Conservation (phyloP, 1,140 invertebrate genomes). For the Bombus sylvicola region DNA sequence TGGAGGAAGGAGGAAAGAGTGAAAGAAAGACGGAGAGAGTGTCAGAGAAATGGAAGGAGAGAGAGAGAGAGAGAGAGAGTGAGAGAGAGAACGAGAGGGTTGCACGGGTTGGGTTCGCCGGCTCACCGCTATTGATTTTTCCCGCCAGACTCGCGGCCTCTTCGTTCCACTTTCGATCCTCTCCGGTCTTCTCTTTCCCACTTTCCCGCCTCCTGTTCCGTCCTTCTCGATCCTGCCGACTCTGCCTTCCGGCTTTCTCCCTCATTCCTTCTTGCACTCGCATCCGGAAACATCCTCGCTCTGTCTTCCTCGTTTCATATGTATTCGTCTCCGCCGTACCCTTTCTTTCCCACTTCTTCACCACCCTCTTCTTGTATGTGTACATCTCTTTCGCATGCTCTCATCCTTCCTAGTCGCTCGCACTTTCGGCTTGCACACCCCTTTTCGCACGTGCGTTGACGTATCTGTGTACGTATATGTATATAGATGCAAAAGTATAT, state of each 20-base stretch:
- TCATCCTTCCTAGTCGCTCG: background rate
- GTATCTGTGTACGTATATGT: background rate
- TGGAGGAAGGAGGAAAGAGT: conserved; percentile 24
- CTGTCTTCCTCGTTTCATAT: conserved; percentile 30
- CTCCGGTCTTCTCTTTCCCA: conserved; percentile 57
- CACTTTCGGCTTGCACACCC: background rate
- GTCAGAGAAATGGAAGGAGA: conserved; percentile 26
- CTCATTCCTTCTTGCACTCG: conserved; percentile 39
- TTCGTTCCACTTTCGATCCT: conserved; percentile 70
- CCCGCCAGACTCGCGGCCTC: conserved; percentile 80
- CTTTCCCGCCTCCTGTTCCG: conserved; percentile 38
- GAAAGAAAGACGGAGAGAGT: conserved; percentile 51
- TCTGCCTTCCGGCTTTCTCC: conserved; percentile 55
- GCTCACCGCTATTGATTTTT: conserved; percentile 83
- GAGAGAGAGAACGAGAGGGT: conserved; percentile 55
- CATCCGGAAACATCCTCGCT: conserved; percentile 50
- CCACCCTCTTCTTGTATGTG: background rate
- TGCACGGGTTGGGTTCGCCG: conserved; percentile 80
- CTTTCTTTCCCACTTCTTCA: conserved; percentile 3
- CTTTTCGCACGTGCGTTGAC: conserved; percentile 6
- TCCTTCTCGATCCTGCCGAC: conserved; percentile 41
- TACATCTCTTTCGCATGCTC: background rate
- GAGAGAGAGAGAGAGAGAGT: conserved; percentile 39
- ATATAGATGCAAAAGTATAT: too few relatives aligned
- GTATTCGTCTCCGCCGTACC: background rate